These are phyloP conservation scores for Chromis chromis DNA, from an alignment of 2,797 vertebrate genomes.

Conservation along the genomic window DNA sequence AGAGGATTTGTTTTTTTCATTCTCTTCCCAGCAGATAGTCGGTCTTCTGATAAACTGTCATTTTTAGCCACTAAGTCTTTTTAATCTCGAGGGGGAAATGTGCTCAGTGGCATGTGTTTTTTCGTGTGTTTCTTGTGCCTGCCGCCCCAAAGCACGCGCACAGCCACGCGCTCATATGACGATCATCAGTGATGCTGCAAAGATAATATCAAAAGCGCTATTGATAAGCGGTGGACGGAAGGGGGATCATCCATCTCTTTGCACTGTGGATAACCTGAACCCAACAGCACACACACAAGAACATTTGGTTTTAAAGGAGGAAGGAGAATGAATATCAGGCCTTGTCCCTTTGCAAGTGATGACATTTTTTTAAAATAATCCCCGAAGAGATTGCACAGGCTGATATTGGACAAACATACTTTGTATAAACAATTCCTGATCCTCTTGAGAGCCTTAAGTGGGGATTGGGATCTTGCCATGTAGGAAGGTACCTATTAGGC, in stretches of 20 bases:
- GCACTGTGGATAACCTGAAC: conserved; percentile 46
- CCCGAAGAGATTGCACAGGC: conserved; percentile 27
- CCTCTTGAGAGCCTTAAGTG: conserved; percentile 67
- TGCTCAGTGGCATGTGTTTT: conserved; percentile 28
- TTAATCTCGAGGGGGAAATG: conserved; percentile 64
- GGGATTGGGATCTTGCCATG: conserved; percentile 51
- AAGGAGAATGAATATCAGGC: conserved; percentile 16
- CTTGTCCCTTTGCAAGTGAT: conserved; percentile 27
- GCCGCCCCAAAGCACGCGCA: conserved; percentile 32
- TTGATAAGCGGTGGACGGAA: conserved; percentile 64
- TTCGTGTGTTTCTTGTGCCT: background rate
- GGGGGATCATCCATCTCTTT: conserved; percentile 38
- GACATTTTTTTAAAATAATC: conserved; percentile 16
- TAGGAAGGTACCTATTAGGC: conserved; percentile 57
- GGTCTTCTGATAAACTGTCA: conserved; percentile 70
- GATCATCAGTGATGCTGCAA: conserved; percentile 71
- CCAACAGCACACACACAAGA: background rate
- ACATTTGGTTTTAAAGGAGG: conserved; percentile 19
- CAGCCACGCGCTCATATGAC: conserved; percentile 75
- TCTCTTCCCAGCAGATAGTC: conserved; percentile 51
- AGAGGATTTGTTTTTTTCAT: conserved; percentile 60
- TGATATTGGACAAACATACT: conserved; percentile 53
- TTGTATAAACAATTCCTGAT: conserved; percentile 49
- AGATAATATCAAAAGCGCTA: conserved; percentile 74
- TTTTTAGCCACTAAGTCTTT: conserved; percentile 65